A percentile compares a stretch with the other conserved stretches of the same genome.
Conservation (phyloP, 2,888 invertebrate genomes). For the Morinoia aosen region DNA sequence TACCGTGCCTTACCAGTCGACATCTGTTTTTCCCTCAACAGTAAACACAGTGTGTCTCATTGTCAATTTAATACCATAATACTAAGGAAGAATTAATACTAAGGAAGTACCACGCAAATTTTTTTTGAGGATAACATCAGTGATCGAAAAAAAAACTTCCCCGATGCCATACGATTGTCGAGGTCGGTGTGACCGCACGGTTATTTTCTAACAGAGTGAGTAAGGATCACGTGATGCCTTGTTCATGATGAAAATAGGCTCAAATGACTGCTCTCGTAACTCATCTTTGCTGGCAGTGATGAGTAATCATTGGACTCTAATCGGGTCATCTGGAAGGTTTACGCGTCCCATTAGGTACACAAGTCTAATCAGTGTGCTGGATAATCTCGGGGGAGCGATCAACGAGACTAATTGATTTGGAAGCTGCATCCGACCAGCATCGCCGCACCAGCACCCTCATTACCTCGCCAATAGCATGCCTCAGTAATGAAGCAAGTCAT, state of each 20-base stretch:
- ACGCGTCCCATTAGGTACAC: slow-evolving; percentile 7
- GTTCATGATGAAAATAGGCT: neutral
- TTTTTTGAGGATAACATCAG: neutral
- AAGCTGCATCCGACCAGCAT: slow-evolving; percentile 1
- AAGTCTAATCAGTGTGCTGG: slow-evolving; percentile 25
- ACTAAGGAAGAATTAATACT: no score
- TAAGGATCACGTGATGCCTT: neutral
- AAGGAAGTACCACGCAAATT: no score
- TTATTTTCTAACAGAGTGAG: neutral
- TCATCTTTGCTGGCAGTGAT: slow-evolving; percentile 13
- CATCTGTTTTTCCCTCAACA: neutral
- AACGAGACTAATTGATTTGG: slow-evolving; percentile 33
- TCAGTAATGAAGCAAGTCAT: neutral
- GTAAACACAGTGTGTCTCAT: neutral
- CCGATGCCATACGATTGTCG: neutral
- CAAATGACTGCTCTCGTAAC: slow-evolving; percentile 21
- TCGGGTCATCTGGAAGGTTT: slow-evolving; percentile 29
- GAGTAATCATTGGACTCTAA: slow-evolving; percentile 18
- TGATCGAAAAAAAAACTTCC: neutral
- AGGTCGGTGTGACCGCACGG: neutral
- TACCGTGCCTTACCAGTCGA: neutral
- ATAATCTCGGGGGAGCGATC: slow-evolving; percentile 15
- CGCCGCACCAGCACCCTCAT: slow-evolving; percentile 2
- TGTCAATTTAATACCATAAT: neutral
- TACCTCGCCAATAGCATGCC: neutral